Percentiles rank a stretch among this genome's conserved stretches.
Evolutionary conservation across 2,797 vertebrate species (phyloP).

Genomic region (Chelmon rostratus): DNA sequence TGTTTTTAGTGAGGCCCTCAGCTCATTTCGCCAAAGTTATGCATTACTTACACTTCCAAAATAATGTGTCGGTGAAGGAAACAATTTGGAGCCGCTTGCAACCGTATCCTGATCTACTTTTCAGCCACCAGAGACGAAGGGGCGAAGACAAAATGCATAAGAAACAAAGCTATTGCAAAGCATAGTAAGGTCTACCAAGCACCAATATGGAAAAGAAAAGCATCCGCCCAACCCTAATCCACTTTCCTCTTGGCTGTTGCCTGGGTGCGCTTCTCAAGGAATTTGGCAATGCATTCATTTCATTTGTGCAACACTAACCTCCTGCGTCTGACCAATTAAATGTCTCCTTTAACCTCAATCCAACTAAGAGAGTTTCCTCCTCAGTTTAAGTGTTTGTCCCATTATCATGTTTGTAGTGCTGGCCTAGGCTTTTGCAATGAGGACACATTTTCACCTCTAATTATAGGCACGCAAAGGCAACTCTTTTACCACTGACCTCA

Average conservation of each 20-base stretch:
- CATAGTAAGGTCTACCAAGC: conserved; percentile 22
- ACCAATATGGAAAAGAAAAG: conserved; percentile 4
- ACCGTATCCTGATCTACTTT: not conserved
- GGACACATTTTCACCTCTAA: conserved; percentile 54
- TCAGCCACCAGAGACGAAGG: not conserved
- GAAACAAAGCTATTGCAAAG: conserved; percentile 1
- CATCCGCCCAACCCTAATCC: not conserved
- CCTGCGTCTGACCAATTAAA: conserved; percentile 45
- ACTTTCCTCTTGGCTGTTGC: conserved; percentile 6
- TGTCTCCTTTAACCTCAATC: conserved; percentile 48
- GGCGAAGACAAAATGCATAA: conserved; percentile 3
- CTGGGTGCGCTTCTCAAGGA: conserved; percentile 21
- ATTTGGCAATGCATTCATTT: conserved; percentile 46
- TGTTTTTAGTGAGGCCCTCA: not conserved
- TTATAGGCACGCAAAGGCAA: conserved; percentile 55
- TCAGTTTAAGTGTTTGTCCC: conserved; percentile 44
- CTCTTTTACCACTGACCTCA: conserved; percentile 23
- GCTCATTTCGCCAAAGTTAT: not conserved
- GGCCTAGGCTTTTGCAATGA: conserved; percentile 38
- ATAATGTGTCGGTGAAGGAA: not conserved
- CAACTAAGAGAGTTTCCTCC: conserved; percentile 51
- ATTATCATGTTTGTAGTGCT: conserved; percentile 63
- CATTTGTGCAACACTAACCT: conserved; percentile 38
- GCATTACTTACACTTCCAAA: not conserved
- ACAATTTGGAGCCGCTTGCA: not conserved